Conservation (phyloP, 1,140 invertebrate genomes). For the Brachionus manjavacas region DNA sequence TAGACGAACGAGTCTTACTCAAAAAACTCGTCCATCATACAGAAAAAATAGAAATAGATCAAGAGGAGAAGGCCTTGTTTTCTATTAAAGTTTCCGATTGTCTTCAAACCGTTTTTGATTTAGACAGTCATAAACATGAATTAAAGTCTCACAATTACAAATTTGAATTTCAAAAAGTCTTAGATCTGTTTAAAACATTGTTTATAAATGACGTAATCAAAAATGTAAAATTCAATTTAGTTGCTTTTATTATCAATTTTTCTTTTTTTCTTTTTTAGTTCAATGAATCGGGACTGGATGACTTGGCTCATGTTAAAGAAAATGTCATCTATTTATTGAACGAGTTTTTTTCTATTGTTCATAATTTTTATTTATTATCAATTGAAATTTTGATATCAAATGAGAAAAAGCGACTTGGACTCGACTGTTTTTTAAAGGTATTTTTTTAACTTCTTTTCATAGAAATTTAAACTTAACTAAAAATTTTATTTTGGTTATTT, state of each 20-base stretch:
- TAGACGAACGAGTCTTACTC: background rate
- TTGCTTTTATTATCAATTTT: background rate
- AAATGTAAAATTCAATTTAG: background rate
- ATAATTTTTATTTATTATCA: background rate
- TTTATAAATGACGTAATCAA: background rate
- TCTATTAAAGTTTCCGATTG: background rate
- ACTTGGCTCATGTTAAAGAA: background rate
- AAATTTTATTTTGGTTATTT: too few species aligned
- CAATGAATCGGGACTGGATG: background rate
- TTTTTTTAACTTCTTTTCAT: background rate
- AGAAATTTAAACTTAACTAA: too few species aligned
- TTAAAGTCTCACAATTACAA: background rate
- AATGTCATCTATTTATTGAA: background rate
- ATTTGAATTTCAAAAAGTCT: background rate
- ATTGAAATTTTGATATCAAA: background rate
- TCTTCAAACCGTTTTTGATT: background rate
- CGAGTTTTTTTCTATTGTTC: background rate
- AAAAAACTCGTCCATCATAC: background rate
- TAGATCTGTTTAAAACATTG: background rate
- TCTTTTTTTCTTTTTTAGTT: background rate
- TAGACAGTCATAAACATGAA: background rate
- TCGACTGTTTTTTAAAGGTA: background rate
- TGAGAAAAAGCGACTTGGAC: background rate
- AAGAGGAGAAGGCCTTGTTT: background rate
- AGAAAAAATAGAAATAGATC: background rate